Percentiles rank a stretch among this genome's conserved stretches.
These are phyloP conservation scores for Hetaerina titia DNA, from an alignment of 2,888 invertebrate genomes.

Conservation along the genomic window DNA sequence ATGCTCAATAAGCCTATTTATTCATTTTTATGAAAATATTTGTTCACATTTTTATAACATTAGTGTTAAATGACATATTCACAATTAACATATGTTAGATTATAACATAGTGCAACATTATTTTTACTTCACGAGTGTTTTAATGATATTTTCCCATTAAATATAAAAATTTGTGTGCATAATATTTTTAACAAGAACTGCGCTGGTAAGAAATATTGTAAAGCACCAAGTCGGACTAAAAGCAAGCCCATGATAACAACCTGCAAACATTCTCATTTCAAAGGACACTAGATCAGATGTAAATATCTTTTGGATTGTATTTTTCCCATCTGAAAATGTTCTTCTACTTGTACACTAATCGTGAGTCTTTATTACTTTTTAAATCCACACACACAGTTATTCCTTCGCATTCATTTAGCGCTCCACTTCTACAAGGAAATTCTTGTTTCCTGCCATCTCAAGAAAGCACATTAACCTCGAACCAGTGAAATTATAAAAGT, in stretches of 20 bases:
- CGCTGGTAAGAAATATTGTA: background rate
- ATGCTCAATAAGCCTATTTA: background rate
- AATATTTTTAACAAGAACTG: conserved; percentile 8
- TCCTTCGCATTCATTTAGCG: background rate
- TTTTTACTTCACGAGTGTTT: background rate
- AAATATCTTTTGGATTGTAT: background rate
- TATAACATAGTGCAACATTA: background rate
- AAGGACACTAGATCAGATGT: background rate
- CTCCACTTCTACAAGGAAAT: background rate
- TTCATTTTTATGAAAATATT: conserved; percentile 60
- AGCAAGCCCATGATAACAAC: background rate
- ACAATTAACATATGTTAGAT: background rate
- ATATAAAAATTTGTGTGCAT: conserved; percentile 12
- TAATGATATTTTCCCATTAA: background rate
- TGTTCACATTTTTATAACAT: conserved; percentile 32
- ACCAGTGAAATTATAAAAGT: background rate
- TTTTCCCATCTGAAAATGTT: background rate
- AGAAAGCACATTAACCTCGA: background rate
- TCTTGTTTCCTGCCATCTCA: background rate
- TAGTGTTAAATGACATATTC: background rate
- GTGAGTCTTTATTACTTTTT: background rate
- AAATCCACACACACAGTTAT: background rate
- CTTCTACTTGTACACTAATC: background rate
- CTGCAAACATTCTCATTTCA: background rate
- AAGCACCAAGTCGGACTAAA: conserved; percentile 40